These are phyloP conservation scores for Mythimna lalbum DNA, from an alignment of 2,888 invertebrate species.

Conservation along the genomic window DNA sequence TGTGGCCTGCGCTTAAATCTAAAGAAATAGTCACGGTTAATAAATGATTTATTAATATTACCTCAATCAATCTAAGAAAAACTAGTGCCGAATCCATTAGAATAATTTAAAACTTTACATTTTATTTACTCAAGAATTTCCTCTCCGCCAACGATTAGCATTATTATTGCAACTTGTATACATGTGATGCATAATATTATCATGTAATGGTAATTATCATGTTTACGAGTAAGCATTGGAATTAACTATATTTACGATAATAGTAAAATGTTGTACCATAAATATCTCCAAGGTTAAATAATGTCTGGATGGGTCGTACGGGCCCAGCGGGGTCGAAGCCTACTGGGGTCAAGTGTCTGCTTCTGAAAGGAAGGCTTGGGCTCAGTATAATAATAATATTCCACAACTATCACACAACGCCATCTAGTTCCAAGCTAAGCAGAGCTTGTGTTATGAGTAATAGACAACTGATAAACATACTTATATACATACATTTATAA, in stretches of 20 bases:
- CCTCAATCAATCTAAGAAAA: constrained; percentile 11
- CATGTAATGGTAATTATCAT: constrained; percentile 30
- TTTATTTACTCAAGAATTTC: constrained; percentile 23
- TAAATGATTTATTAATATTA: background rate
- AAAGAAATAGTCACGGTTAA: background rate
- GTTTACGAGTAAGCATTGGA: constrained; percentile 33
- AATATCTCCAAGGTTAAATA: constrained; percentile 2
- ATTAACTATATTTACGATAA: constrained; percentile 29
- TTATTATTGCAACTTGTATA: constrained; percentile 8
- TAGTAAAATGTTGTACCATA: constrained; percentile 39
- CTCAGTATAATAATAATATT: too few relatives aligned
- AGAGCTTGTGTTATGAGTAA: too few relatives aligned
- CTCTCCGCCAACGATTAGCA: constrained; percentile 7
- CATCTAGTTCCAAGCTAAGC: too few relatives aligned
- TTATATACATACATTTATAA: too few relatives aligned
- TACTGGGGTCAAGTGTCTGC: too few relatives aligned
- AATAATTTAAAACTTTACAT: constrained; percentile 17
- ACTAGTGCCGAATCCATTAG: constrained; percentile 18
- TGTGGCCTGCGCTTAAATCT: too few relatives aligned
- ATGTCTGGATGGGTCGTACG: background rate
- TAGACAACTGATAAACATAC: too few relatives aligned
- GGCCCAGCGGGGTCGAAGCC: too few relatives aligned
- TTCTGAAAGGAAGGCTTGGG: too few relatives aligned
- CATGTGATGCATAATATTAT: constrained; percentile 19
- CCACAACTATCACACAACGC: too few relatives aligned